phyloP scores from a whole-genome alignment of 1,140 invertebrate species.

The Panagrolaimus sp. region DNA sequence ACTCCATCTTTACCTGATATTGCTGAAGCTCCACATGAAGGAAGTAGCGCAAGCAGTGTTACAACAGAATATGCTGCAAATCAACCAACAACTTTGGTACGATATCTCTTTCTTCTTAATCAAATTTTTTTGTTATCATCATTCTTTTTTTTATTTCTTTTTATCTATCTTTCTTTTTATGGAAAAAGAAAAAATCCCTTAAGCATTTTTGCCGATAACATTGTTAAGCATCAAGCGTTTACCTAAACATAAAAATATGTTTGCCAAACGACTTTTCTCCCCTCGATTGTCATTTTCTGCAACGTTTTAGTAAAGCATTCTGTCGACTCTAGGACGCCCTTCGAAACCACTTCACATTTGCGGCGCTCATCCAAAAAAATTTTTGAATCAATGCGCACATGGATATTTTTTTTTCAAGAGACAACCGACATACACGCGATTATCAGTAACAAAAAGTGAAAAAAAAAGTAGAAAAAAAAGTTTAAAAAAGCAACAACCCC shows the following conservation, averaged over 20 bases:
- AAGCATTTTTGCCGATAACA: neutral
- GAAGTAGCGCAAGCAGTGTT: slow-evolving; percentile 11
- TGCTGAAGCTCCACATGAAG: slow-evolving; percentile 16
- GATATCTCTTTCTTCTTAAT: neutral
- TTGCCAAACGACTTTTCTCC: slow-evolving; percentile 12
- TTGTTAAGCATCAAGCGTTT: slow-evolving; percentile 4
- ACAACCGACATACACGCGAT: too few species aligned
- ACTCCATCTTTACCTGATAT: slow-evolving; percentile 16
- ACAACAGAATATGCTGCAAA: slow-evolving; percentile 12
- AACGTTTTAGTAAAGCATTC: neutral
- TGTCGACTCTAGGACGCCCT: too few species aligned
- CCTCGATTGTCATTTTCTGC: slow-evolving; percentile 4
- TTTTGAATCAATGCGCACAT: too few species aligned
- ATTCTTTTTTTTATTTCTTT: neutral
- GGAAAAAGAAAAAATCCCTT: neutral
- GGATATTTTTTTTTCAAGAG: too few species aligned
- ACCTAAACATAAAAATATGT: slow-evolving; percentile 8
- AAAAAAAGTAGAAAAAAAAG: too few species aligned
- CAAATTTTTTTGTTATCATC: too few species aligned
- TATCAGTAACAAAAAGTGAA: too few species aligned
- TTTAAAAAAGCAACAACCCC: too few species aligned
- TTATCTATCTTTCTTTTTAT: neutral
- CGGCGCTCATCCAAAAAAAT: too few species aligned
- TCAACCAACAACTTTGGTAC: neutral
- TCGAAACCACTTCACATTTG: too few species aligned